These are phyloP conservation scores for Ascaphus truei DNA, from an alignment of 2,113 vertebrate genomes.

Conservation along the genomic window DNA sequence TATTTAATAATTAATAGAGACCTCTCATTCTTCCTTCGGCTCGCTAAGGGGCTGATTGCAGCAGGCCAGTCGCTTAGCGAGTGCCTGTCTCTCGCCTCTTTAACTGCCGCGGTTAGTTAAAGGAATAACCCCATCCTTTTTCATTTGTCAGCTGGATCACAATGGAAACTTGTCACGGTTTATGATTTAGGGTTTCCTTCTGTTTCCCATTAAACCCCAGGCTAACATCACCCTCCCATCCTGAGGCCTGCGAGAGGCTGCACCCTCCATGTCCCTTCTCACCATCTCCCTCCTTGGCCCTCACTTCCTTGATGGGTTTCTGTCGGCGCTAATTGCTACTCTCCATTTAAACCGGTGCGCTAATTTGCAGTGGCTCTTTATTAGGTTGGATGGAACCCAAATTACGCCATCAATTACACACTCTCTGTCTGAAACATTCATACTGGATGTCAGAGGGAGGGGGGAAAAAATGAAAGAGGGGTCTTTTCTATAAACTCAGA, in stretches of 20 bases:
- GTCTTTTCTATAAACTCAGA: constrained; percentile 10
- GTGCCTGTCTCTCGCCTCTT: constrained; percentile 53
- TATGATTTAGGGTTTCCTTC: constrained; percentile 66
- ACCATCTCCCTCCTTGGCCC: constrained; percentile 40
- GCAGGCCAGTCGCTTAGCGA: constrained; percentile 46
- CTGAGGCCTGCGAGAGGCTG: constrained; percentile 45
- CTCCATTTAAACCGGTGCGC: constrained; percentile 66
- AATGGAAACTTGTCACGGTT: constrained; percentile 62
- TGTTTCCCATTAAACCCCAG: constrained; percentile 64
- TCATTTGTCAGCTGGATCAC: constrained; percentile 67
- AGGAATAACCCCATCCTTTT: constrained; percentile 66
- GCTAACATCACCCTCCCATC: constrained; percentile 54
- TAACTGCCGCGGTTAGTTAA: constrained; percentile 62
- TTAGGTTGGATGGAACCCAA: constrained; percentile 65
- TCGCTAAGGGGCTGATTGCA: constrained; percentile 39
- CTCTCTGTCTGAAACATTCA: constrained; percentile 19
- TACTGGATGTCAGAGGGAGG: constrained; percentile 1
- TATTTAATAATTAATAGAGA: constrained; percentile 81
- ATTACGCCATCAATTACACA: constrained; percentile 61
- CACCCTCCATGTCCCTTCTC: constrained; percentile 50
- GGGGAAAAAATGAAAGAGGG: constrained; percentile 23
- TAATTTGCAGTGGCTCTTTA: constrained; percentile 67
- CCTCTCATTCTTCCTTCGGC: constrained; percentile 47
- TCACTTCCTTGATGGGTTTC: constrained; percentile 62
- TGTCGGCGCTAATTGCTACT: constrained; percentile 65